Evolutionary conservation across 2,113 vertebrate genomes (phyloP).

Genomic region (Aegotheles bennettii): DNA sequence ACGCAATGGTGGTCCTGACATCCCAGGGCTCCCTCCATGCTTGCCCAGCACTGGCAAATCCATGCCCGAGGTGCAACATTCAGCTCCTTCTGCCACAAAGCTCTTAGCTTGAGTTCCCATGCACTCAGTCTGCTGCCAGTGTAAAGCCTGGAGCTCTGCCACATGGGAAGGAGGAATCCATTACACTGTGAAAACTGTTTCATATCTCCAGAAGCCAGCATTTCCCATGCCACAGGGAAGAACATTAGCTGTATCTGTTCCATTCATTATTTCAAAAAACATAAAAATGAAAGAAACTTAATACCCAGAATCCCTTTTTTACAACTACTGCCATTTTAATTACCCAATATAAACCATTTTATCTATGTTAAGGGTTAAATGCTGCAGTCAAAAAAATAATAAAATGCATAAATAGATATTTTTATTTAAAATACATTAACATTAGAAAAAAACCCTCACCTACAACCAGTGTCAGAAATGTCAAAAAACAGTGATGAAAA

Average conservation of each 20-base stretch:
- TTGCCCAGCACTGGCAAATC: not conserved
- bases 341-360: not conserved
- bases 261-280: not conserved
- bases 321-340: not conserved
- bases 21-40: not conserved
- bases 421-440: not conserved
- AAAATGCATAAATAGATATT: not conserved
- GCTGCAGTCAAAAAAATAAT: not conserved
- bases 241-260: not conserved
- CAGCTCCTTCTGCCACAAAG: not conserved
- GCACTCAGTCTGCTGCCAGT: not conserved
- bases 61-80: not conserved
- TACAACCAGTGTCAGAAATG: not conserved
- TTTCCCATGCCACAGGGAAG: not conserved
- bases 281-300: not conserved
- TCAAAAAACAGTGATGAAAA: not conserved
- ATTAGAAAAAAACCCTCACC: not conserved
- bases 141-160: constrained; percentile 3
- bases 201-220: constrained; percentile 8
- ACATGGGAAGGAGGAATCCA: not conserved
- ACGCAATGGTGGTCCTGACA: not conserved
- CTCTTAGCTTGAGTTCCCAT: not conserved
- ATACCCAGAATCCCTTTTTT: not conserved
- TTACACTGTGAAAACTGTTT: not conserved
- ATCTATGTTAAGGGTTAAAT: not conserved